Conservation (phyloP, 1,140 invertebrate species). For the Penaeus chinensis region DNA sequence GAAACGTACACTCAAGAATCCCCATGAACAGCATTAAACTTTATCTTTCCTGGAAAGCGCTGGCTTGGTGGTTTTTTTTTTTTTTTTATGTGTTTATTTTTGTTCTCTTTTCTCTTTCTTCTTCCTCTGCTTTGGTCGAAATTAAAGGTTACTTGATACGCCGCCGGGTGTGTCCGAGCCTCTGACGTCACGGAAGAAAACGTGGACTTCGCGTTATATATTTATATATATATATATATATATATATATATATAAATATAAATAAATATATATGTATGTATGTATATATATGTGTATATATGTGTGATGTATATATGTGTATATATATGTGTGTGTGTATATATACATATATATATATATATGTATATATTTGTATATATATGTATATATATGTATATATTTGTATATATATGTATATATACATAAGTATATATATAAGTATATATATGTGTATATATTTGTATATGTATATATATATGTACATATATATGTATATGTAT, state of each 20-base stretch:
- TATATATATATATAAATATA: slow-evolving; percentile 12
- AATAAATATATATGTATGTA: neutral
- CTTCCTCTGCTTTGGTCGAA: too few species aligned
- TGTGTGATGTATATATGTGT: neutral
- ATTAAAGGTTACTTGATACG: too few species aligned
- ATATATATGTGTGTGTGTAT: neutral
- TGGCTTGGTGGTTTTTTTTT: too few species aligned
- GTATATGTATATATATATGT: neutral
- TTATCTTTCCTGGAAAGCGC: too few species aligned
- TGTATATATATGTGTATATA: neutral
- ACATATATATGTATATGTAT: neutral
- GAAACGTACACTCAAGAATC: too few species aligned
- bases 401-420: slow-evolving; percentile 30
- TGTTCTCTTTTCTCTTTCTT: too few species aligned
- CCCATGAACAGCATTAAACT: too few species aligned
- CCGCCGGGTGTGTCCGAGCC: too few species aligned
- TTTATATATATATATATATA: slow-evolving; percentile 15
- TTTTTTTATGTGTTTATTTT: too few species aligned
- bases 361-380: neutral
- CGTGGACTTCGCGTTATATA: neutral
- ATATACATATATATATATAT: neutral
- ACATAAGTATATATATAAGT: slow-evolving; percentile 28
- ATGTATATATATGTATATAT: slow-evolving; percentile 9
- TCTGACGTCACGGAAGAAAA: too few species aligned
- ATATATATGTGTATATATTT: slow-evolving; percentile 21